Percentiles rank a stretch among this genome's conserved stretches.
Evolutionary conservation across 2,113 vertebrate species (phyloP).

Genomic region (Malurus elegans): DNA sequence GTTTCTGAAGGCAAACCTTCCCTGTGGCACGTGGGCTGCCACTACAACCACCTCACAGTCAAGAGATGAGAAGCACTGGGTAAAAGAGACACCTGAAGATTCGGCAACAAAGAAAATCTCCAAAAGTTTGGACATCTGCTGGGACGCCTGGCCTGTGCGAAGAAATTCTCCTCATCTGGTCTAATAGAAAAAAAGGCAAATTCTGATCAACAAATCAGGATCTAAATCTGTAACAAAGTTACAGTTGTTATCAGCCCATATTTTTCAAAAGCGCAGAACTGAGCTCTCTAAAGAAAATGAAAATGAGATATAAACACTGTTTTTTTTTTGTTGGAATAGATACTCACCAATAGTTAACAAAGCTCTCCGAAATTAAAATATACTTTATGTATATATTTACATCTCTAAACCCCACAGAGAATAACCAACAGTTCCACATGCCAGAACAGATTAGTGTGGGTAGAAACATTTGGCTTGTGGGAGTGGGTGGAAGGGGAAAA

Average conservation of each 20-base stretch:
- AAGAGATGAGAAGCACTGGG: not conserved
- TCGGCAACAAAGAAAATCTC: not conserved
- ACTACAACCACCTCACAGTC: not conserved
- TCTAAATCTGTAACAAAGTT: not conserved
- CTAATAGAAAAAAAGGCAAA: not conserved
- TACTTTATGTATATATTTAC: not conserved
- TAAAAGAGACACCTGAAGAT: not conserved
- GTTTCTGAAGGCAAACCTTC: not conserved
- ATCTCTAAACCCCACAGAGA: not conserved
- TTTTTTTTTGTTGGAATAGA: not conserved
- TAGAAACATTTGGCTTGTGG: constrained; percentile 56
- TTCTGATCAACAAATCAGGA: not conserved
- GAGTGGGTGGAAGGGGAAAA: not conserved
- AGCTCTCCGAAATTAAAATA: not conserved
- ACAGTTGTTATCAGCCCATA: accelerated
- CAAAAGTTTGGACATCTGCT: not conserved
- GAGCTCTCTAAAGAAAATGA: not conserved
- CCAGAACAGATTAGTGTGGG: constrained; percentile 48
- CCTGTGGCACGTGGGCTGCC: not conserved
- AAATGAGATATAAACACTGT: not conserved
- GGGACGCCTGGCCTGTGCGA: not conserved
- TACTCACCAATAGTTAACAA: not conserved
- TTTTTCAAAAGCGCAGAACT: not conserved
- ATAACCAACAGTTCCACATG: not conserved
- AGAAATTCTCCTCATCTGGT: not conserved